These are phyloP conservation scores for Lomographa bimaculata DNA, from an alignment of 2,888 invertebrate species.

Conservation along the genomic window DNA sequence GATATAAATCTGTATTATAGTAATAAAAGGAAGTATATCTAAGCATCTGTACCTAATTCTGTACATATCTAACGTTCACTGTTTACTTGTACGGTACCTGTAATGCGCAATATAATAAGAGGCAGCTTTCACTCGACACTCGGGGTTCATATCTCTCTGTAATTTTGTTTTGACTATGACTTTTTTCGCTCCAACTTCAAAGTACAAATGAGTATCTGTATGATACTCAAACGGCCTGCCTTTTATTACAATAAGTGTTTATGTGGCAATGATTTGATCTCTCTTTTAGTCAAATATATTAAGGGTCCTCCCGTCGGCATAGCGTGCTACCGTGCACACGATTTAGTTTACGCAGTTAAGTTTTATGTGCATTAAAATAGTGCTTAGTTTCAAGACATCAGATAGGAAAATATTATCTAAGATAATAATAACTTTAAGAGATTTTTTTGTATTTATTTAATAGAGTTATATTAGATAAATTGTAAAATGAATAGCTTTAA, in stretches of 20 bases:
- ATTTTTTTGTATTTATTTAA: constrained; percentile 83
- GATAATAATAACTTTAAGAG: constrained; percentile 72
- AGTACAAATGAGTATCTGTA: constrained; percentile 68
- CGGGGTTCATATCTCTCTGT: constrained; percentile 2
- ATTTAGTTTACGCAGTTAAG: constrained; percentile 55
- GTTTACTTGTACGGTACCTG: constrained; percentile 8
- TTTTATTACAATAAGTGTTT: constrained; percentile 62
- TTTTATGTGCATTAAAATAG: constrained; percentile 75
- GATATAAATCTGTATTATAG: constrained; percentile 47
- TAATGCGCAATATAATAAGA: constrained; percentile 4
- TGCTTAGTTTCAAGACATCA: constrained; percentile 79
- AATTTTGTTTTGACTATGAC: constrained; percentile 17
- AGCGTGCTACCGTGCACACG: constrained; percentile 46
- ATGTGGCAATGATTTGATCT: constrained; percentile 88
- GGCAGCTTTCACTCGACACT: constrained; percentile 15
- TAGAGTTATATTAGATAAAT: constrained; percentile 83
- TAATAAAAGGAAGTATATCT: constrained; percentile 36
- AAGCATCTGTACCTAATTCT: constrained; percentile 44
- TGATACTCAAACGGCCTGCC: constrained; percentile 54
- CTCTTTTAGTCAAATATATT: constrained; percentile 89
- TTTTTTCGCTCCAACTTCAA: constrained; percentile 58
- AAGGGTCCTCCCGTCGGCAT: constrained; percentile 67
- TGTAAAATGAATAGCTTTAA: constrained; percentile 80
- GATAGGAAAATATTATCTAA: constrained; percentile 80
- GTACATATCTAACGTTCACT: constrained; percentile 41